These are phyloP conservation scores for Ectobius pallidus DNA, from an alignment of 2,888 invertebrate genomes.

Conservation along the genomic window DNA sequence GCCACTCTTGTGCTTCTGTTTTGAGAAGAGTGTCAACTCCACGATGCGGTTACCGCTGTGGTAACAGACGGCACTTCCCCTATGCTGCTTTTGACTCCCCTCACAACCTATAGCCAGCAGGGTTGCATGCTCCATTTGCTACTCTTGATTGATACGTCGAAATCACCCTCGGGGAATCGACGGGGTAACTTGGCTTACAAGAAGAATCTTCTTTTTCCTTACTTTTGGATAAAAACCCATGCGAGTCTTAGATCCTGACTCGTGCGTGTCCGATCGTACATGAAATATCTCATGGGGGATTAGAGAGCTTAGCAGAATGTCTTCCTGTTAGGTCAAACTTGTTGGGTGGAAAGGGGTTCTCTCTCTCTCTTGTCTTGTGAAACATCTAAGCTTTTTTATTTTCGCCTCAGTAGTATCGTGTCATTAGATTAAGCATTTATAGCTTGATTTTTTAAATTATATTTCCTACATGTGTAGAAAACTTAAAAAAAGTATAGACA, in stretches of 20 bases:
- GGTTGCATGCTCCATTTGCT: neutral
- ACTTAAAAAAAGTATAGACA: neutral
- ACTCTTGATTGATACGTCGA: constrained; percentile 6
- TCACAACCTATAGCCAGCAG: neutral
- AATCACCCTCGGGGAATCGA: neutral
- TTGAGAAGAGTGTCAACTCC: too few relatives aligned
- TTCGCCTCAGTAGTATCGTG: neutral
- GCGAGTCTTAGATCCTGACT: neutral
- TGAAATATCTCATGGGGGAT: constrained; percentile 4
- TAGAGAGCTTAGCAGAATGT: neutral
- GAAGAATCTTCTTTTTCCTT: neutral
- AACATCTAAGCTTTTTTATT: neutral
- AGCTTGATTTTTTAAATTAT: neutral
- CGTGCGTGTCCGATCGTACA: neutral
- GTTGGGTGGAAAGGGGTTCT: neutral
- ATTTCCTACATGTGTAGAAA: neutral
- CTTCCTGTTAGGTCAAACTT: neutral
- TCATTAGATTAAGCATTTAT: neutral
- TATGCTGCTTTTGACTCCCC: neutral
- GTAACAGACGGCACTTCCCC: neutral
- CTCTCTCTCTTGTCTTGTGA: neutral
- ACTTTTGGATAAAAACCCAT: neutral
- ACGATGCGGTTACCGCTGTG: neutral
- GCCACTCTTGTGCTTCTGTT: neutral
- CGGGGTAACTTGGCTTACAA: neutral